Base-by-base conservation (phyloP, 2,888 invertebrate genomes). In the Folsomia candida region DNA sequence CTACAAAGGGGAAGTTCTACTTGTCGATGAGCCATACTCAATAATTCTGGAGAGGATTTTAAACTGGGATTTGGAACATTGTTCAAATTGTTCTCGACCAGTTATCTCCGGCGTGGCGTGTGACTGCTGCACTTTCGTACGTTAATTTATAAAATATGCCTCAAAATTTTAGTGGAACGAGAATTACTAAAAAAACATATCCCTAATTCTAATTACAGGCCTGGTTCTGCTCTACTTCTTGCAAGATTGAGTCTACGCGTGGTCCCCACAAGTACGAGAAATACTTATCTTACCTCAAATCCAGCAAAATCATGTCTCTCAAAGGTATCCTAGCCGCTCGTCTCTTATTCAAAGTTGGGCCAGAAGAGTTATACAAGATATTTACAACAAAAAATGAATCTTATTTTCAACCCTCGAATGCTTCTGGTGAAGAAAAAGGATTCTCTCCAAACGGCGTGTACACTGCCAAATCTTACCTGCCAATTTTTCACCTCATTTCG, bases 71-170 rank as follows among this genome's bases (percentile, higher is more conserved):
- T 68, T 72, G 11, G 73, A 76, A n/a, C 77, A 78, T 47, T 79
- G 79, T 54, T 75, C 76, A 24, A 54, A 60, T 22, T 79, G 79
- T 26, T 76, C 73, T 18, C 68, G 37, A 57, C 76, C 77, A 18
- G 75, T 77, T 18, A 37, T 76, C 0, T 70, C 68, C 1, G 78
- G 78, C 37, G 76, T 78, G 29, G 77, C 79, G 1, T 79, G 78
- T 60, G 27, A 67, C 22, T 27, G 60, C 24, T 79, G 79, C 64
- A 73, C 76, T 54, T 77, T 76, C 69, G 78, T 79, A 75, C 76
- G 76, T 29, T 26, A 9, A 14, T 54, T 47, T 47, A 11, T 47
- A 18, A 11, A 47, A n/a, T n/a, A n/a, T n/a, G n/a, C n/a, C n/a
- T n/a, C n/a, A 47, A 47, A 11, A 47, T n/a, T 51, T 57, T 20